A percentile compares a stretch with the other conserved stretches of the same genome.
Evolutionary conservation across 2,113 vertebrate genomes (phyloP).

Genomic region (Mormyrus lacerda): DNA sequence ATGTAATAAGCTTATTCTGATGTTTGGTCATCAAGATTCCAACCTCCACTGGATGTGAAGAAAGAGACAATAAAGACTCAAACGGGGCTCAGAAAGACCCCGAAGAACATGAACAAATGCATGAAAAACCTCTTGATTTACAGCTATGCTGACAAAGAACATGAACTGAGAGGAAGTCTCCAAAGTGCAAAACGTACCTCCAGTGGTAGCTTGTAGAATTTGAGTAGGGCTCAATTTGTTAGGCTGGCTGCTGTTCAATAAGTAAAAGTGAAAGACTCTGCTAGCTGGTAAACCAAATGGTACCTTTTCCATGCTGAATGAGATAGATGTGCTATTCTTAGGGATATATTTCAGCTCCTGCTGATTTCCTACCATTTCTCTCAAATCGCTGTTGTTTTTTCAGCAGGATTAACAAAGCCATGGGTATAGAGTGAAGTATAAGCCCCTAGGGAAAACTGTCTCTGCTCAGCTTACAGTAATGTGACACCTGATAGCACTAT

Average conservation of each 20-base stretch:
- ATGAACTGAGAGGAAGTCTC: neutral
- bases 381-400: neutral
- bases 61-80: neutral
- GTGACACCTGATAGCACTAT: neutral
- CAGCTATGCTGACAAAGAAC: neutral
- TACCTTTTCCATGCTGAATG: neutral
- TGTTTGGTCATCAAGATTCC: neutral
- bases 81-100: neutral
- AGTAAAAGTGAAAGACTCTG: neutral
- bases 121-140: neutral
- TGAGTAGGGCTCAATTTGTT: neutral
- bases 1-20: neutral
- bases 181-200: neutral
- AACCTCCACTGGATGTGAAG: neutral
- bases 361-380: neutral
- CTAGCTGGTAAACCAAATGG: neutral
- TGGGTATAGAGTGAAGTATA: neutral
- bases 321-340: neutral
- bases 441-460: neutral
- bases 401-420: neutral
- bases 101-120: neutral
- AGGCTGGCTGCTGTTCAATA: neutral
- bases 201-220: neutral
- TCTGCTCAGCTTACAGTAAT: neutral
- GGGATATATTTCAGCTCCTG: neutral